Base-by-base conservation (phyloP, 2,797 vertebrate species). In the Peromyscus aztecus region DNA sequence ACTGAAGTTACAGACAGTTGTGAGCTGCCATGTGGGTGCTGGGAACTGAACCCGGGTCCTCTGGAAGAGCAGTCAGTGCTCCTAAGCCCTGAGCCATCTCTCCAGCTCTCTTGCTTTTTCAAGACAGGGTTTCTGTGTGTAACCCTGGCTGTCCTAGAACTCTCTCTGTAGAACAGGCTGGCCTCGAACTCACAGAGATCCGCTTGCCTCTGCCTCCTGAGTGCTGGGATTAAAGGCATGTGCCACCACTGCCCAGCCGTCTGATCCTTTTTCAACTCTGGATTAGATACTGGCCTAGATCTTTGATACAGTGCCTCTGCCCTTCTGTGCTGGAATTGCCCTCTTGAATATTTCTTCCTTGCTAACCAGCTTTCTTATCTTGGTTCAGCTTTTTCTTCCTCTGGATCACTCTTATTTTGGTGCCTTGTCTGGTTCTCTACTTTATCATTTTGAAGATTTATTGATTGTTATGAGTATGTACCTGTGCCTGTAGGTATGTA, bases 261-360 rank as follows among this genome's bases (percentile, higher is more conserved):
- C 67, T 69, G 67, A 69, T n/a, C 67, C 67, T 69, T n/a, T 94
- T 61, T 90, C 57, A 78, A 29, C 65, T 85, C 40, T 91, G 73
- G 46, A 78, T 80, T 89, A 94, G 89, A 92, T 90, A 63, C 73
- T 12, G 37, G 23, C 90, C 90, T 97, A 96, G 81, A 95, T 96
- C 87, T 90, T 61, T 90, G 71, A 71, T 89, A 94, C 73, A 92
- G 0, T 80, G 75, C 61, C 77, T 90, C 57, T 96, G 73, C 91
- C 75, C 52, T 78, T 73, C 59, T 14, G 3, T 71, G 67, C 69
- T 69, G 5, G 6, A 85, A 71, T 57, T 81, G 34, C 23, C 55
- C 65, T 86, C 59, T 43, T 91, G 61, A 49, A n/a, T 61, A 92
- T 14, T 77, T 52, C 59, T 85, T 88, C 29, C 17, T n/a, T 73